These are phyloP conservation scores for Terebella lapidaria DNA, from an alignment of 2,888 invertebrate genomes.

Conservation along the genomic window DNA sequence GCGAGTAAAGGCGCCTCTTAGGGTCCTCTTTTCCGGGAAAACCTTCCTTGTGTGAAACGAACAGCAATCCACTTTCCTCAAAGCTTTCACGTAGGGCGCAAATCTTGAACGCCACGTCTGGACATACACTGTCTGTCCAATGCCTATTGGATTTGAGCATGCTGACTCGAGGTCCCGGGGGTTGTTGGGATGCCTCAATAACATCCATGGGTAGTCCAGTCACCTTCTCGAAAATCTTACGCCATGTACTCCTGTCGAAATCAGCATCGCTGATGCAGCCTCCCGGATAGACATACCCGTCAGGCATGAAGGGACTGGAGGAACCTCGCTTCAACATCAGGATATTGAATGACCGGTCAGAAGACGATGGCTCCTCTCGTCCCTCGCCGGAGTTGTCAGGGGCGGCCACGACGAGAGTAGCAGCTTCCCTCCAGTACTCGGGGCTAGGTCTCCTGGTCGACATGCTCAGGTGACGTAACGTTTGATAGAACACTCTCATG, in stretches of 20 bases:
- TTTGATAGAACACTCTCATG: too few species aligned
- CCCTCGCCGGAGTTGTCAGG: background rate
- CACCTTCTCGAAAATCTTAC: constrained; percentile 1
- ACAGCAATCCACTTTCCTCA: constrained; percentile 75
- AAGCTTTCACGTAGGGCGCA: constrained; percentile 84
- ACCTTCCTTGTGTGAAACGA: constrained; percentile 7
- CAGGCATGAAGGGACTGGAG: constrained; percentile 71
- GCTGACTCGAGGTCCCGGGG: background rate
- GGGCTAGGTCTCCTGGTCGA: too few species aligned
- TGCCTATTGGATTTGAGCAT: too few species aligned
- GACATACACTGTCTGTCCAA: constrained; percentile 3
- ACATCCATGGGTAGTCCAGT: background rate
- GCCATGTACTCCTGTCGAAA: constrained; percentile 6
- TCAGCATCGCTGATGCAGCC: constrained; percentile 59
- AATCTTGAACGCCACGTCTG: constrained; percentile 71
- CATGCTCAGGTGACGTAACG: too few species aligned
- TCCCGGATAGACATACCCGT: constrained; percentile 83
- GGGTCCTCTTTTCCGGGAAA: too few species aligned
- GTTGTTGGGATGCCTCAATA: too few species aligned
- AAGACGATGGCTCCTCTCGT: too few species aligned
- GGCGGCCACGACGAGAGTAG: constrained; percentile 8
- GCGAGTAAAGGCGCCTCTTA: too few species aligned
- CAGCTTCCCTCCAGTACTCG: constrained; percentile 14
- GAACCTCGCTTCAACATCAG: constrained; percentile 61
- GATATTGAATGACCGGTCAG: too few species aligned